Conservation (phyloP, 23 tunicate genomes). For the Botrylloides violaceus region DNA sequence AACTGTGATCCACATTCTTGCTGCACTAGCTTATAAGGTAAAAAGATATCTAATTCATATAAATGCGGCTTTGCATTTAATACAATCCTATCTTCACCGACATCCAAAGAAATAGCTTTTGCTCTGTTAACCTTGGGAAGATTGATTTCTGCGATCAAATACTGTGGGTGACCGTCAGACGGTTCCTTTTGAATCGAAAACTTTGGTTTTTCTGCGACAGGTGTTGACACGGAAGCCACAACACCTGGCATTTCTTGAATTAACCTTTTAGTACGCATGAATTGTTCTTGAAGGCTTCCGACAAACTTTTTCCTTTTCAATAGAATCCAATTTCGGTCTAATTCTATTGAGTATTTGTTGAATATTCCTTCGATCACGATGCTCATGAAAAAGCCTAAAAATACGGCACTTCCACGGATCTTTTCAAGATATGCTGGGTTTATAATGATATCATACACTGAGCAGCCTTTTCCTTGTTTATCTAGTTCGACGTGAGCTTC, state of each 20-base stretch:
- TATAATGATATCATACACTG: slow-evolving; percentile 80
- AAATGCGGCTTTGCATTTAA: slow-evolving; percentile 56
- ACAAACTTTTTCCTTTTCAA: slow-evolving; percentile 64
- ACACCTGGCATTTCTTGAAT: slow-evolving; percentile 58
- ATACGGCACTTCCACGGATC: slow-evolving; percentile 44
- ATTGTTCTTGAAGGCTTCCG: slow-evolving; percentile 65
- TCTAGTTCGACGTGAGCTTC: slow-evolving; percentile 83
- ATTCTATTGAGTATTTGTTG: slow-evolving; percentile 49
- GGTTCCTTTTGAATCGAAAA: slow-evolving; percentile 56
- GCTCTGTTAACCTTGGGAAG: slow-evolving; percentile 52
- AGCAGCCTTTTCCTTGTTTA: slow-evolving; percentile 67
- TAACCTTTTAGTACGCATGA: slow-evolving; percentile 48
- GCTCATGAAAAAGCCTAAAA: slow-evolving; percentile 89
- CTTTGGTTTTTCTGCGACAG: slow-evolving; percentile 41
- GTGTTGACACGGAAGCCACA: neutral
- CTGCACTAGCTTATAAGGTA: slow-evolving; percentile 65
- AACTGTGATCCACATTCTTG: slow-evolving; percentile 89
- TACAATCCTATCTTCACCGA: slow-evolving; percentile 83
- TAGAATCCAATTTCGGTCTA: slow-evolving; percentile 75
- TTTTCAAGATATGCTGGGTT: slow-evolving; percentile 59
- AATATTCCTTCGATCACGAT: slow-evolving; percentile 66
- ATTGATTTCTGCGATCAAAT: slow-evolving; percentile 63
- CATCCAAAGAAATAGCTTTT: slow-evolving; percentile 57
- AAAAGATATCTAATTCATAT: slow-evolving; percentile 55
- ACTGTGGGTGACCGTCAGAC: slow-evolving; percentile 54